These are phyloP conservation scores for Anas platyrhynchos DNA, from an alignment of 2,113 vertebrate species.

Conservation along the genomic window DNA sequence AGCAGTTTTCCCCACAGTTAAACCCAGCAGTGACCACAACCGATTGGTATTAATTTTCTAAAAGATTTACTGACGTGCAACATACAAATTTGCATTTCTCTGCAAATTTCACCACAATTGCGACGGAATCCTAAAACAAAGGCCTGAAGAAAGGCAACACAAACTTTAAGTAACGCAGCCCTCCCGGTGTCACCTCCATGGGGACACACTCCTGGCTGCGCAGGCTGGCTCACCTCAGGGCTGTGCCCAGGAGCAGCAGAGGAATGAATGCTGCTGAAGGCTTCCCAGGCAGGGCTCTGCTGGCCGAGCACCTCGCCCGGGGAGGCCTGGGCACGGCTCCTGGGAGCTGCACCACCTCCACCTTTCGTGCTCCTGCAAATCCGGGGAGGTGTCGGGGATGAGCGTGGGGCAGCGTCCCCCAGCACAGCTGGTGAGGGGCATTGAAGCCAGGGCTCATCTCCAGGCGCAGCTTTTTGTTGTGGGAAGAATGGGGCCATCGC, in stretches of 20 bases:
- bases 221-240: slow-evolving; percentile 20
- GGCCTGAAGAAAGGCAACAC: not conserved
- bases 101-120: not conserved
- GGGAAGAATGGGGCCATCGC: not conserved
- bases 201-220: not conserved
- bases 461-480: not conserved
- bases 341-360: slow-evolving; percentile 68
- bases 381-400: slow-evolving; percentile 47
- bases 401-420: not conserved
- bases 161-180: not conserved
- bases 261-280: slow-evolving; percentile 5
- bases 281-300: slow-evolving; percentile 34
- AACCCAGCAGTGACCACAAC: not conserved
- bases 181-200: not conserved
- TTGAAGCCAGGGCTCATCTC: not conserved
- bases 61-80: not conserved
- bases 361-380: slow-evolving; percentile 39
- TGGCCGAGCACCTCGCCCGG: slow-evolving; percentile 34
- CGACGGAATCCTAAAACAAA: not conserved
- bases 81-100: not conserved
- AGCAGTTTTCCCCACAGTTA: not conserved
- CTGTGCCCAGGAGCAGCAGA: not conserved
- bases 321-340: slow-evolving; percentile 46
- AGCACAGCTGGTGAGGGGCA: fast-evolving
- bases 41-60: not conserved